Evolutionary conservation across 2,113 vertebrate genomes (phyloP), one percentile per base, ranked within the genome.

Genomic region (Ia io): DNA sequence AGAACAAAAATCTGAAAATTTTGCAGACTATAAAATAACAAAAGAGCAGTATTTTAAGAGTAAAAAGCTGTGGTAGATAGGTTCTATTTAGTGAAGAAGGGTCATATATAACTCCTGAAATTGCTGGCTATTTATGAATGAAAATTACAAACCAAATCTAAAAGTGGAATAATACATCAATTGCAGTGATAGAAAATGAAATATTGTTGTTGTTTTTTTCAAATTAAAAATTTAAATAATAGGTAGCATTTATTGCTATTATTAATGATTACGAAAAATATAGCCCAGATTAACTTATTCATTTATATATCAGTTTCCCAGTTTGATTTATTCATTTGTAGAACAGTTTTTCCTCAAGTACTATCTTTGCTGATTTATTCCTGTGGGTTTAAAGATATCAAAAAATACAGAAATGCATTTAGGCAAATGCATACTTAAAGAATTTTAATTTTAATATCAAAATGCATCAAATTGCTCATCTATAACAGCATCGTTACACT

Each of bases 371-470:
- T 63, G 49, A 73, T 23, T 88, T 86, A 71, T 80, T 94, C 32
- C 9, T 88, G 12, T 44, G 69, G 16, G 9, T 63, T 88, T 85
- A 40, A 47, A 70, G 28, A 63, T 90, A 88, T 37, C 14, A 83
- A 92, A 92, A 93, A 94, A 53, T 78, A 59, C 6, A 79, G 42
- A 93, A 77, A 69, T 84, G 20, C 3, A 63, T 76, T 89, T 95
- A 78, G 59, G 32, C 77, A 87, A 94, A 85, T 47, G 14, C 65
- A 30, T 53, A 82, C 37, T 86, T 77, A 74, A 91, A 44, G 35
- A 61, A n/a, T 91, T 94, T 71, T 53, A 59, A 92, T 73, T 91
- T 92, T 85, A 71, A 59, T 94, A 84, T 73, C 9, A 95, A 95
- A 84, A 74, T 85, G 10, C 22, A 53, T 90, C 47, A 85, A 40